Evolutionary conservation across 1,140 invertebrate genomes (phyloP).

Genomic region (Heliconius eleuchia): DNA sequence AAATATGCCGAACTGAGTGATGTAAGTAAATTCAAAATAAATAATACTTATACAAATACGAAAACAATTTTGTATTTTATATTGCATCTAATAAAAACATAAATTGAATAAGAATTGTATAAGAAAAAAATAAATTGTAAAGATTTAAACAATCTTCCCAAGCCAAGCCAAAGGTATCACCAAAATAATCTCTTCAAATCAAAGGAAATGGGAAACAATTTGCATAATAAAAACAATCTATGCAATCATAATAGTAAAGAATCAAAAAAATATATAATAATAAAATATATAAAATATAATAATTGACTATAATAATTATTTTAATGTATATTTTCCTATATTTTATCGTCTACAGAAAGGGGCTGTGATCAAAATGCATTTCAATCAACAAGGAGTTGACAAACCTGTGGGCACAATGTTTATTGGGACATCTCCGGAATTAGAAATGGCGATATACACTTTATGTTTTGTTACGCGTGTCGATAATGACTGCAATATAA

Average conservation of each 20-base stretch:
- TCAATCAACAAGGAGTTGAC: slow-evolving; percentile 86
- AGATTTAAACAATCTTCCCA: too few species aligned
- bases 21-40: slow-evolving; percentile 79
- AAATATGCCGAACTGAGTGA: slow-evolving; percentile 87
- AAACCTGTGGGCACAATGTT: slow-evolving; percentile 92
- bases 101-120: too few species aligned
- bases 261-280: too few species aligned
- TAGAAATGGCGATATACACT: slow-evolving; percentile 95
- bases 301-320: too few species aligned
- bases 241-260: too few species aligned
- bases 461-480: slow-evolving; percentile 90
- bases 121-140: too few species aligned
- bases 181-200: too few species aligned
- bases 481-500: slow-evolving; percentile 87
- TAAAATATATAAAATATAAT: too few species aligned
- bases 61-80: not conserved
- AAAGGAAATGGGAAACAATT: too few species aligned
- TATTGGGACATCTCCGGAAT: slow-evolving; percentile 95
- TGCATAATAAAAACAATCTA: too few species aligned
- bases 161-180: too few species aligned
- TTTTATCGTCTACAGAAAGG: slow-evolving; percentile 85
- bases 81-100: too few species aligned
- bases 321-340: not conserved
- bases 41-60: slow-evolving; percentile 4
- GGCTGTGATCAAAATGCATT: slow-evolving; percentile 88